Evolutionary conservation across 2,888 invertebrate species (phyloP).

Genomic region (Craniophora ligustri): DNA sequence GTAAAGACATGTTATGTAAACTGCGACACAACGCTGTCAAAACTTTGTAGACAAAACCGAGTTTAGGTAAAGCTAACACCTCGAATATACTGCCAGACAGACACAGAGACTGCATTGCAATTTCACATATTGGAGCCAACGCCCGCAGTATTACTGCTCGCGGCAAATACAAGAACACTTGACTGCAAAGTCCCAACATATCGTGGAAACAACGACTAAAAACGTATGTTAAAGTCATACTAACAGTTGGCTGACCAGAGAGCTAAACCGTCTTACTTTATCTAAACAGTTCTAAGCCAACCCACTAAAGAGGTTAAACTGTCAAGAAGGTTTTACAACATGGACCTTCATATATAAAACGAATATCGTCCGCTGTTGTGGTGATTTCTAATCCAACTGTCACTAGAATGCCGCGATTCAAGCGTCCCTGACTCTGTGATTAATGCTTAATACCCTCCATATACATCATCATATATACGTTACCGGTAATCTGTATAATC

Average conservation of each 20-base stretch:
- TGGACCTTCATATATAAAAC: slow-evolving; percentile 24
- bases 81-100: neutral
- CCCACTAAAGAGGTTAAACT: slow-evolving; percentile 28
- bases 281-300: slow-evolving; percentile 32
- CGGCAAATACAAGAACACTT: slow-evolving; percentile 27
- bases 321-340: slow-evolving; percentile 36
- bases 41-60: slow-evolving; percentile 11
- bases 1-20: neutral
- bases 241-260: slow-evolving; percentile 17
- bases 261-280: slow-evolving; percentile 30
- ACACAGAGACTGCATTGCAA: slow-evolving; percentile 1
- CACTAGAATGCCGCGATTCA: slow-evolving; percentile 23
- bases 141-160: slow-evolving; percentile 21
- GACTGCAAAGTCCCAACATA: slow-evolving; percentile 14
- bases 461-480: too few species aligned
- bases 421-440: slow-evolving; percentile 26
- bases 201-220: slow-evolving; percentile 25
- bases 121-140: slow-evolving; percentile 14
- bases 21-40: neutral
- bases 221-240: slow-evolving; percentile 22
- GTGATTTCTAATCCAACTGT: slow-evolving; percentile 39
- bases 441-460: slow-evolving; percentile 39
- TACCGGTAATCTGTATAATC: too few species aligned
- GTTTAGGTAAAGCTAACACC: neutral
- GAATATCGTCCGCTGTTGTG: slow-evolving; percentile 25